Conservation (phyloP, 2,113 vertebrate species). For the Calidris pugnax region DNA sequence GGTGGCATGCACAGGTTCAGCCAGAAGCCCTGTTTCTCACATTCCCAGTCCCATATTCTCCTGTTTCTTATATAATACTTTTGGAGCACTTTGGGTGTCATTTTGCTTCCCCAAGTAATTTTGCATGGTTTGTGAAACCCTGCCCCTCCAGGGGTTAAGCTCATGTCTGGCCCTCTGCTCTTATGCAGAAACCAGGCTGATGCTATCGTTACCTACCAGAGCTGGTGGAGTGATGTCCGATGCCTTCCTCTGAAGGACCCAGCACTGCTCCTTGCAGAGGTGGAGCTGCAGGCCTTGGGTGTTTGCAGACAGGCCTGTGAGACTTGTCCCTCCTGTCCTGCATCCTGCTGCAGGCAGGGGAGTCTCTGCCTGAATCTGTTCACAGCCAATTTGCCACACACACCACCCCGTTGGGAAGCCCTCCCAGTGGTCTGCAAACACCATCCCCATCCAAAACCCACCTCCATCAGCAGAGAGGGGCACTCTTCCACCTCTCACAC, state of each 20-base stretch:
- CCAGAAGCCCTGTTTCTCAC: background rate
- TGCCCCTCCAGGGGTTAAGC: background rate
- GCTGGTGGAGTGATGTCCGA: background rate
- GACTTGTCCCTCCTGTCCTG: background rate
- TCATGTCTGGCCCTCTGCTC: background rate
- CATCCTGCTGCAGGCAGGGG: too few relatives aligned
- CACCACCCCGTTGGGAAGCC: background rate
- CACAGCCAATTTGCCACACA: background rate
- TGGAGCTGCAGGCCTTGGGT: fast-evolving
- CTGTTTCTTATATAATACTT: background rate
- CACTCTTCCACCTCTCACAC: background rate
- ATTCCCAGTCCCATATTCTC: background rate
- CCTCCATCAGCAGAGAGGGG: background rate
- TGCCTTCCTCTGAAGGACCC: background rate
- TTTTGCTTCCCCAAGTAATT: background rate
- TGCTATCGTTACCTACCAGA: background rate
- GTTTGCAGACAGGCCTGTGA: background rate
- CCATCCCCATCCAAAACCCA: background rate
- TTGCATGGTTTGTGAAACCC: background rate
- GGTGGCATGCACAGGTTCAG: background rate
- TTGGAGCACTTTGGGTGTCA: background rate
- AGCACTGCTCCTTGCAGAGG: background rate
- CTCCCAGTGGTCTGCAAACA: too few relatives aligned
- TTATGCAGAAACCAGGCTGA: background rate
- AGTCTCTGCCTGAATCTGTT: too few relatives aligned